These are phyloP conservation scores for Apis dorsata DNA, from an alignment of 1,140 invertebrate species.

Conservation along the genomic window DNA sequence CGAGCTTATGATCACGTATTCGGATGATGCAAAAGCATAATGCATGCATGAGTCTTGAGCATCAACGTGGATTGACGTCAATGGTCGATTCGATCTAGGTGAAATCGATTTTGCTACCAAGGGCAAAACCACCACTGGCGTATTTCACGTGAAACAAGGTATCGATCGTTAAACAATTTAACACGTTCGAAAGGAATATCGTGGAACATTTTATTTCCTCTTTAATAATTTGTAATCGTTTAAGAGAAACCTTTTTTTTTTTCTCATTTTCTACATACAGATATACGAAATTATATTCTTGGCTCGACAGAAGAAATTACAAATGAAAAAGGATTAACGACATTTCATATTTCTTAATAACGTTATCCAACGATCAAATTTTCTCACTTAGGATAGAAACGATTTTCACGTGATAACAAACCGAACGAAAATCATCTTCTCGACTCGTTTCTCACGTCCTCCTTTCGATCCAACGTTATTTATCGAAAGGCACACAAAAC, in stretches of 20 bases:
- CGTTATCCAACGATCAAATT: not conserved
- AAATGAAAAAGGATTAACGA: not conserved
- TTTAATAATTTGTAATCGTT: not conserved
- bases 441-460: not conserved
- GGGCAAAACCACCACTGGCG: not conserved
- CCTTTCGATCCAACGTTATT: not conserved
- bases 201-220: not conserved
- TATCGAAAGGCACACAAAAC: not conserved
- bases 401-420: not conserved
- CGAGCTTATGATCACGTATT: conserved; percentile 19
- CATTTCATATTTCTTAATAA: not conserved
- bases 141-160: not conserved
- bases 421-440: not conserved
- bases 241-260: too few species aligned
- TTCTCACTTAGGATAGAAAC: not conserved
- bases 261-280: too few species aligned
- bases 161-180: not conserved
- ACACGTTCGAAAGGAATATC: not conserved
- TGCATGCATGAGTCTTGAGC: not conserved
- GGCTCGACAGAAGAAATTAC: too few species aligned
- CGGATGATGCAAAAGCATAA: not conserved
- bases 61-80: not conserved
- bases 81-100: not conserved
- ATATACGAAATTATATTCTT: too few species aligned
- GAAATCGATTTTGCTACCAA: not conserved